These are phyloP conservation scores for Phaetusa simplex DNA, from an alignment of 2,113 vertebrate genomes.

Conservation along the genomic window DNA sequence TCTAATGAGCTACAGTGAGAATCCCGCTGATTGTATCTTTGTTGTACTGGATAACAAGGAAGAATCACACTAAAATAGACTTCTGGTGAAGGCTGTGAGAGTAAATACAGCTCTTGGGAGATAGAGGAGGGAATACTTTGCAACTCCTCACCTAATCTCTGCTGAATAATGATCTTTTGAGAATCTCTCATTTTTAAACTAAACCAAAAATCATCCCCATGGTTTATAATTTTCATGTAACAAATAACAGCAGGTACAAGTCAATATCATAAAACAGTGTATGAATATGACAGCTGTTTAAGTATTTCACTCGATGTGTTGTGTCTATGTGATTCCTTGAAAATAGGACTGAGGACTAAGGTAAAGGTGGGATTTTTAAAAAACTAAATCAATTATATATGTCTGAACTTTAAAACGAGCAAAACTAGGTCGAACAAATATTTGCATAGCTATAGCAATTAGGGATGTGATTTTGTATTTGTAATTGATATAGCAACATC, in stretches of 20 bases:
- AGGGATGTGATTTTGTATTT: neutral
- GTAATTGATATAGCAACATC: neutral
- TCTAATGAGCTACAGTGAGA: constrained; percentile 48
- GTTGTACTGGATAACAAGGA: constrained; percentile 19
- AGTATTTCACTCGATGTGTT: neutral
- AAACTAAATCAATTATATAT: neutral
- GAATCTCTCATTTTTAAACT: neutral
- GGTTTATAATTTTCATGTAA: neutral
- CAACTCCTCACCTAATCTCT: neutral
- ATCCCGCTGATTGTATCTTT: neutral
- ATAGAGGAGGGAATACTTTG: neutral
- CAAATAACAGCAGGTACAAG: neutral
- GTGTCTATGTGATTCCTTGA: neutral
- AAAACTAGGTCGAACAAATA: neutral
- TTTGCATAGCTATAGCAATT: neutral
- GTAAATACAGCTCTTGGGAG: neutral
- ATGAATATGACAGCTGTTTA: neutral
- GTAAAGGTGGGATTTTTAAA: neutral
- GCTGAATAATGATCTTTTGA: neutral
- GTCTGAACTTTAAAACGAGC: neutral
- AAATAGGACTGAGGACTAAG: neutral
- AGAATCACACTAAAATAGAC: neutral
- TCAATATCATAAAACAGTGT: neutral
- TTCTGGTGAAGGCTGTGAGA: neutral
- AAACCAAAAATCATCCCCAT: neutral